Evolutionary conservation across 2,888 invertebrate species (phyloP), one percentile per base, ranked within the genome.

Genomic region (Leptura quadrifasciata): DNA sequence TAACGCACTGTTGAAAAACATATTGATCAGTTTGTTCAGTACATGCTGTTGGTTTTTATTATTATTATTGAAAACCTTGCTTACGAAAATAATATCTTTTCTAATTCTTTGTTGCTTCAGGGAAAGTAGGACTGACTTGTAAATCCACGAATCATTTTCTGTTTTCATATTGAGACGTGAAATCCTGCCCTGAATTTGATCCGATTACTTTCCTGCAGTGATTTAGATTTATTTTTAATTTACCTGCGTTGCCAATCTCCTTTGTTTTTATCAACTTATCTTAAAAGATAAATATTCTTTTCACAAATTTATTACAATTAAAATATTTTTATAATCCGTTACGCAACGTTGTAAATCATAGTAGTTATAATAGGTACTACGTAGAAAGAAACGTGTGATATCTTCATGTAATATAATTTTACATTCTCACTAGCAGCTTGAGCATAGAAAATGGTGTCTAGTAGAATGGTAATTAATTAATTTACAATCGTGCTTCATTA

Each of bases 401-500:
- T 65, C 39, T 57, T 6, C n/a, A 47, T 47, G 17, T 52, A 35
- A 63, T 18, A 47, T 47, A 52, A 39, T 60, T 27, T 6, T 52
- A 60, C n/a, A 21, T 71, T 61, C 39, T 52, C 71, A 71, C 52
- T 47, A 12, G 15, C 47, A 61, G 24, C 52, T n/a, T 61, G 61
- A 12, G 18, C 9, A 21, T 52, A 21, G 27, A 61, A 52, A 47
- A 58, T 27, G 10, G 27, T 39, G 35, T 18, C 20, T 39, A 17
- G 10, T 39, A 21, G 15, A 20, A 21, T 39, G 20, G 52, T 61
- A 71, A 52, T 61, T 71, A 71, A 21, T 39, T 58, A 52, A 71
- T 58, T 69, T 39, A 20, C 69, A 18, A 60, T 60, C 61, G 58
- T 61, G 71, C 71, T 52, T 71, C 71, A 71, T 71, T 61, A 71